These are phyloP conservation scores for Athene cunicularia DNA, from an alignment of 2,113 vertebrate genomes.

Conservation along the genomic window DNA sequence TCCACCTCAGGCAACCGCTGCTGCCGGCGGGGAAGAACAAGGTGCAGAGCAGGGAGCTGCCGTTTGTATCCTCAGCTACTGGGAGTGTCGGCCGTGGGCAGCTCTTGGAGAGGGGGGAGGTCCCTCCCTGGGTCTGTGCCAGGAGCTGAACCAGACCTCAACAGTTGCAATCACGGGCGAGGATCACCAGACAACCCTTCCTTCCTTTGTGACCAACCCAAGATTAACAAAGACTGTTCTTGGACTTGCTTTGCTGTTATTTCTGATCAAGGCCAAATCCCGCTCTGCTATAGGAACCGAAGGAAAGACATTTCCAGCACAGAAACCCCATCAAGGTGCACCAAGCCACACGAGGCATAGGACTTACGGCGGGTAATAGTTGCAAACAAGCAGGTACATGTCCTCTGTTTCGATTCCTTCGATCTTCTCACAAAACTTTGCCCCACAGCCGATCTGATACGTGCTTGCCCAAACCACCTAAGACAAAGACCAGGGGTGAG, in stretches of 20 bases:
- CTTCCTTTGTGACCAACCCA: background rate
- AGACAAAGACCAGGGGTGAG: background rate
- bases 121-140: background rate
- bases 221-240: background rate
- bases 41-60: background rate
- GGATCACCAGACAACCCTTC: conserved; percentile 7
- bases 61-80: background rate
- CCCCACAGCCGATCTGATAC: conserved; percentile 66
- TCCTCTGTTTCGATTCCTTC: conserved; percentile 46
- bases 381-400: conserved; percentile 78
- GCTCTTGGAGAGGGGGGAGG: background rate
- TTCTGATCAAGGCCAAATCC: background rate
- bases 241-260: background rate
- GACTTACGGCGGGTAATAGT: conserved; percentile 80
- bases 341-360: rapidly evolving
- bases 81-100: background rate
- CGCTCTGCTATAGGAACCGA: background rate
- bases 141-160: background rate
- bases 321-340: background rate
- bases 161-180: rapidly evolving
- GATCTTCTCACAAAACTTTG: conserved; percentile 73
- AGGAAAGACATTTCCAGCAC: background rate
- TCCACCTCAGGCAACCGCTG: rapidly evolving
- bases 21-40: rapidly evolving
- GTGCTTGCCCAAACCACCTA: conserved; percentile 79